Evolutionary conservation across 1,140 invertebrate species (phyloP).

Genomic region (Sitobion miscanthi): DNA sequence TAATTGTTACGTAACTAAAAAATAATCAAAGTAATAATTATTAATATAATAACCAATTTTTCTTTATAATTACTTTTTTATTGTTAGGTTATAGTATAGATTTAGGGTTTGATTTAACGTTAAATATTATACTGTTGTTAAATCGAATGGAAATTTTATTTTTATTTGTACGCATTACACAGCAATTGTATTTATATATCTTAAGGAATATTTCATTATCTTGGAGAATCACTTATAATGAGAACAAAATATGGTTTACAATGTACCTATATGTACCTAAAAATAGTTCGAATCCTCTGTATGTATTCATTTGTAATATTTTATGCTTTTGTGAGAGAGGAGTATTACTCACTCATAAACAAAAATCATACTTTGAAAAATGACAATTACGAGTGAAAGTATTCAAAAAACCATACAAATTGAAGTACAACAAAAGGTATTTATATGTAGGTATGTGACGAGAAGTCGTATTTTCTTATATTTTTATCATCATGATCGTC

Average conservation of each 20-base stretch:
- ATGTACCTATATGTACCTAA: neutral
- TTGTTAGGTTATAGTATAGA: neutral
- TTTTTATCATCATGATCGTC: neutral
- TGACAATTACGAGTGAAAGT: conserved; percentile 6
- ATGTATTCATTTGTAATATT: neutral
- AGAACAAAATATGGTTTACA: neutral
- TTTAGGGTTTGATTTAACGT: neutral
- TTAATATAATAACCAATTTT: neutral
- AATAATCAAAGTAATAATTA: neutral
- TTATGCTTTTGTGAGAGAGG: neutral
- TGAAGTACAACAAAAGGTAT: neutral
- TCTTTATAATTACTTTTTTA: neutral
- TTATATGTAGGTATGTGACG: neutral
- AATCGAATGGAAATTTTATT: neutral
- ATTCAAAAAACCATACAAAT: neutral
- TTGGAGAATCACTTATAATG: neutral
- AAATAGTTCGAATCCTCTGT: neutral
- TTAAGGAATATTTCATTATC: neutral
- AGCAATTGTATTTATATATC: neutral
- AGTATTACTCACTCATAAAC: neutral
- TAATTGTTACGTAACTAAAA: neutral
- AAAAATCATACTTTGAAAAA: neutral
- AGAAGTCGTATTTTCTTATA: neutral
- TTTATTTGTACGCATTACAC: neutral
- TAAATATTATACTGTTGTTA: neutral